Percentiles rank a stretch among this genome's conserved stretches.
phyloP scores from a whole-genome alignment of 2,797 vertebrate species.

The Pelodytes ibericus region DNA sequence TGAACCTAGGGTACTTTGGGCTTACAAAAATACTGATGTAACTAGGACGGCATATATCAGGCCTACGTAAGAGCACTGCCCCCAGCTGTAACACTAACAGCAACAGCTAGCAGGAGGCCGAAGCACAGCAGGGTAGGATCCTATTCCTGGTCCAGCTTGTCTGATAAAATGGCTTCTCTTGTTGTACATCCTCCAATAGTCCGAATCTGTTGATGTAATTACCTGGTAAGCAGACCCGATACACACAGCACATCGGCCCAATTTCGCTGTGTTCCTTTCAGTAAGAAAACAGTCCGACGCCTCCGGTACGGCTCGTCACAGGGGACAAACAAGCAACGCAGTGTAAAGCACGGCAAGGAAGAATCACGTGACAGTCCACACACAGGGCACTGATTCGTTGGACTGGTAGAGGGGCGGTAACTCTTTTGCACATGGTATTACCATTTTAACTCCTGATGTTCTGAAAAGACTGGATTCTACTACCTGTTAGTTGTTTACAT shows the following conservation, averaged over 20 bases:
- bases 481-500: too few species aligned
- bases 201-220: neutral
- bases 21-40: too few species aligned
- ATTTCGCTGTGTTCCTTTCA: constrained; percentile 13
- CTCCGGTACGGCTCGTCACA: constrained; percentile 38
- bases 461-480: too few species aligned
- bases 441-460: neutral
- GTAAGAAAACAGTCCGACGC: constrained; percentile 25
- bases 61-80: neutral
- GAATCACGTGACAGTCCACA: constrained; percentile 31
- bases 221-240: constrained; percentile 10
- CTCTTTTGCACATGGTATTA: neutral
- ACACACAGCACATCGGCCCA: constrained; percentile 7
- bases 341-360: constrained; percentile 10
- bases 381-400: neutral
- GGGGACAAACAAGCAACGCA: constrained; percentile 43
- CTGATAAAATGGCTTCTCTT: neutral
- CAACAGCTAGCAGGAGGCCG: constrained; percentile 17
- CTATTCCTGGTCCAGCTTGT: neutral
- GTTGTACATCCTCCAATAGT: neutral
- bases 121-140: neutral
- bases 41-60: neutral
- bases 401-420: neutral
- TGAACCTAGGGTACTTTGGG: too few species aligned
- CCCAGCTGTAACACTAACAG: neutral